Base-by-base conservation (phyloP, 2,797 vertebrate species). In the Orestias chungarensis region DNA sequence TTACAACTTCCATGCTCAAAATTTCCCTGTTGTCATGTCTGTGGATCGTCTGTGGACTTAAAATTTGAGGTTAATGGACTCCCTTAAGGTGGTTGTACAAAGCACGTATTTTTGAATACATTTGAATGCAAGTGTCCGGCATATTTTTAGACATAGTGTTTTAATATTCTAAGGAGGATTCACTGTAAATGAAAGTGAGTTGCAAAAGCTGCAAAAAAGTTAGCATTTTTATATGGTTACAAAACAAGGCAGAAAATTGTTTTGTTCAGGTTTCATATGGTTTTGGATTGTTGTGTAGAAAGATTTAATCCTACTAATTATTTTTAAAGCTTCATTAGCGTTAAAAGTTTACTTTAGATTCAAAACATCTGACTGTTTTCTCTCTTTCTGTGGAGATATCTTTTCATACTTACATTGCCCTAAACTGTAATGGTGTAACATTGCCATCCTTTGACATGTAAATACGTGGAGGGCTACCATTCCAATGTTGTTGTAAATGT, bases 181-280 rank as follows among this genome's bases (percentile, higher is more conserved):
- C n/a, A n/a, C 6, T 31, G 54, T 20, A 23, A 31, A 6, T 17
- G 52, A 31, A 55, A 29, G 27, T 55, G 27, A 55, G 52, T 17
- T 46, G 44, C 15, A 6, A 46, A 46, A 46, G 15, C 15, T 46
- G 15, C 14, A 55, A 7, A 31, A 55, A 31, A 18, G 15, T 17
- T 55, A 15, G 18, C 31, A 29, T 29, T 29, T 31, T 55, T 2
- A 31, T 31, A 17, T 18, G 7, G 17, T 31, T 29, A 18, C 14
- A 29, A 15, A 55, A 55, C 31, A 15, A 47, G 6, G 17, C 54
- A 31, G 4, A n/a, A n/a, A n/a, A n/a, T n/a, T n/a, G 69, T 64
- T 29, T 64, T 43, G 54, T 20, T 35, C 31, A 7, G 7, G 18
- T 35, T 55, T 74, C 74, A 64, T 62, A 66, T 38, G 23, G 18